Percentiles rank a stretch among this genome's conserved stretches.
These are phyloP conservation scores for Meloidogyne exigua DNA, from an alignment of 1,140 invertebrate species.

Conservation along the genomic window DNA sequence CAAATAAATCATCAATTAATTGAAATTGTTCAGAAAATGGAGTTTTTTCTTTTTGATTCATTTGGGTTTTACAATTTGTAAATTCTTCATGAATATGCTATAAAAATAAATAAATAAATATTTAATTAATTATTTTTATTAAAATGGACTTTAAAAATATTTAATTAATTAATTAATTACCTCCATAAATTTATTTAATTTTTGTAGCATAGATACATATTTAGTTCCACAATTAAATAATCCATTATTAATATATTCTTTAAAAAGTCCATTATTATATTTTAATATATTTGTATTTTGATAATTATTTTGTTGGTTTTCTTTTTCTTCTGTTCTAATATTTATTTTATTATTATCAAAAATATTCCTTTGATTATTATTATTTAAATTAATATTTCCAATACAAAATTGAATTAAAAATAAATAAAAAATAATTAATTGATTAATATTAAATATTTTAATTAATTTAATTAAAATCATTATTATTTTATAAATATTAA, in stretches of 20 bases:
- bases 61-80: background rate
- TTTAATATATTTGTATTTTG: background rate
- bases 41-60: background rate
- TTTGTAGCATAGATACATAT: background rate
- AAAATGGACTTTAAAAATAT: too few species aligned
- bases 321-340: background rate
- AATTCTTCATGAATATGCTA: background rate
- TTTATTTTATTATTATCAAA: background rate
- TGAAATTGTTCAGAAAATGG: background rate
- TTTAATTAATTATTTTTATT: too few species aligned
- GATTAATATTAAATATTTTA: background rate
- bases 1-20: constrained; percentile 1
- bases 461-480: too few species aligned
- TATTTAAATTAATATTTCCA: background rate
- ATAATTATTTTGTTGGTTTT: background rate
- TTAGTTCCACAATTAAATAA: constrained; percentile 5
- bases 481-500: too few species aligned
- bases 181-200: constrained; percentile 5
- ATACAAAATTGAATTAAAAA: constrained; percentile 5
- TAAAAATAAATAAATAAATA: background rate
- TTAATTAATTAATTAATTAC: background rate
- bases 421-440: background rate
- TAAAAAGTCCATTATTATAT: background rate
- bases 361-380: background rate
- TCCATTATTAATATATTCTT: background rate